Evolutionary conservation across 2,797 vertebrate species (phyloP).

Genomic region (Podargus strigoides): DNA sequence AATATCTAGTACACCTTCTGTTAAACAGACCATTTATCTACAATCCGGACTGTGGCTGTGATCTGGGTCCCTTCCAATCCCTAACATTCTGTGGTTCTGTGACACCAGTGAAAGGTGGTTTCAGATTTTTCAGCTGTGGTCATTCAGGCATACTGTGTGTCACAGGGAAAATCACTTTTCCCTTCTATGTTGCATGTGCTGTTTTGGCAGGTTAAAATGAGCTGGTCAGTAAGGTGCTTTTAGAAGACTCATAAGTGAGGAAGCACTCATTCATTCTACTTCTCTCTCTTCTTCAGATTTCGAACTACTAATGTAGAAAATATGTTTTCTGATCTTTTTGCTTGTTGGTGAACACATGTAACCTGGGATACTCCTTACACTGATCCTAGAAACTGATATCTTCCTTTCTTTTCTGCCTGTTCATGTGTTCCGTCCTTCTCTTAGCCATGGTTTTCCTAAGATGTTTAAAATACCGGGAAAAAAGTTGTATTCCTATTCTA

Average conservation of each 20-base stretch:
- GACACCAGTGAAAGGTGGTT: background rate
- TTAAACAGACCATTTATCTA: background rate
- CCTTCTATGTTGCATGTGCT: background rate
- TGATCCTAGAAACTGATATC: background rate
- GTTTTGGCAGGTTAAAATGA: background rate
- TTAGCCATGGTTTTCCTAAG: background rate
- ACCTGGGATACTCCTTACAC: background rate
- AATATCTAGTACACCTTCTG: background rate
- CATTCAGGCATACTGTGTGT: background rate
- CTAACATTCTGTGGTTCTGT: too few species aligned
- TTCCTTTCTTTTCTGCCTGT: background rate
- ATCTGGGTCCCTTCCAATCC: too few species aligned
- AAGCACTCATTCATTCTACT: background rate
- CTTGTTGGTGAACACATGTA: background rate
- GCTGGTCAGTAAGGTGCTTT: background rate
- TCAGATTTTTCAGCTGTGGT: background rate
- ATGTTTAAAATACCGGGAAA: background rate
- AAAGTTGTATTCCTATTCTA: background rate
- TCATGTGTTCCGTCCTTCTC: background rate
- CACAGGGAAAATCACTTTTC: background rate
- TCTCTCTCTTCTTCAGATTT: background rate
- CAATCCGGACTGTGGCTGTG: background rate
- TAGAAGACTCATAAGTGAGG: background rate
- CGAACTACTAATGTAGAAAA: rapidly evolving
- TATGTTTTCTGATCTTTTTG: background rate